Evolutionary conservation across 2,888 invertebrate species (phyloP).

Genomic region (Nudaria mundana): DNA sequence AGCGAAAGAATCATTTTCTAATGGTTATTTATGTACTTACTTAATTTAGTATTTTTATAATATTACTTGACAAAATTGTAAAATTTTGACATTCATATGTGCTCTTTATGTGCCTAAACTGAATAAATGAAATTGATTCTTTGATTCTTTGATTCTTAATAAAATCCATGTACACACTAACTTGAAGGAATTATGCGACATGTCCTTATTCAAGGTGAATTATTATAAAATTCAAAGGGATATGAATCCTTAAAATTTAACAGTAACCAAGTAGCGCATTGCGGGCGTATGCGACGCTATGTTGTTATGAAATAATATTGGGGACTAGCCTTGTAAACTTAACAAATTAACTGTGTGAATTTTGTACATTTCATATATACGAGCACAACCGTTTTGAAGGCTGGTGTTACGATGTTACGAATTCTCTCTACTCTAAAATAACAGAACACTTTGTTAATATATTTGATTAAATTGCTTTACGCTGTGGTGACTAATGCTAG

Average conservation of each 20-base stretch:
- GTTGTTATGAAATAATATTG: slow-evolving; percentile 12
- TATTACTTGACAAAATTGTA: too few relatives aligned
- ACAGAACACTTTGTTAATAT: not conserved
- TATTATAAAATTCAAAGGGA: slow-evolving; percentile 31
- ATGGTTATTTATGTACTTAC: too few relatives aligned
- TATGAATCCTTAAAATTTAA: slow-evolving; percentile 24
- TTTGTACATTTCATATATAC: too few relatives aligned
- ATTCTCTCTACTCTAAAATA: slow-evolving; percentile 1
- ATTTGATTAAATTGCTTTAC: not conserved
- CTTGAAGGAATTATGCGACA: not conserved
- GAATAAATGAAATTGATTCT: too few relatives aligned
- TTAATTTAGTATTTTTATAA: too few relatives aligned
- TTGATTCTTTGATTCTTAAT: too few relatives aligned
- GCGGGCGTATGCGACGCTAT: slow-evolving; percentile 44
- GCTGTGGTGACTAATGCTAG: not conserved
- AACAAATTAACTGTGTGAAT: slow-evolving; percentile 17
- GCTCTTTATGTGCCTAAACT: too few relatives aligned
- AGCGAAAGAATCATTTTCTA: too few relatives aligned
- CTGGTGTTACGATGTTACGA: slow-evolving; percentile 8
- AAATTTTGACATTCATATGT: too few relatives aligned
- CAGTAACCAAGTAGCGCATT: slow-evolving; percentile 57
- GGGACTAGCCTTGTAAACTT: slow-evolving; percentile 7
- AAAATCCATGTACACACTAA: too few relatives aligned
- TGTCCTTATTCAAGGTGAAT: slow-evolving; percentile 21
- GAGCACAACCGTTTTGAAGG: too few relatives aligned